phyloP scores from a whole-genome alignment of 30 jellyfish, hydroid and myxozoan genomes.

The Pelagia noctiluca region DNA sequence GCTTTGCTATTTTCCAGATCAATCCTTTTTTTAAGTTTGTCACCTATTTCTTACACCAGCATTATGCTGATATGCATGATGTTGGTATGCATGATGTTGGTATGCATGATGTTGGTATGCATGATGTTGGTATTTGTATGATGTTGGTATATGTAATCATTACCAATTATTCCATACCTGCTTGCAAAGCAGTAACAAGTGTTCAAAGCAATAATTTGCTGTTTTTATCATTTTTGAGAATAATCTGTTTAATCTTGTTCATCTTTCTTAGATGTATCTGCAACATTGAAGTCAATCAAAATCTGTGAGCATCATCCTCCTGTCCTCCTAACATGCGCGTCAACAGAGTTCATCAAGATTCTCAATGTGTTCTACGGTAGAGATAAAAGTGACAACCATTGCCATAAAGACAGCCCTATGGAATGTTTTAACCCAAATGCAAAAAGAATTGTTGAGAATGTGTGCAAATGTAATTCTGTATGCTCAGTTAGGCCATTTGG shows the following conservation, averaged over 20 bases:
- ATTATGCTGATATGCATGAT: too few species aligned
- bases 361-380: conserved; percentile 64
- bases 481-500: conserved; percentile 43
- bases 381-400: conserved; percentile 24
- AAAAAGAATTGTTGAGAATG: conserved; percentile 16
- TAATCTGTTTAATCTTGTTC: background rate
- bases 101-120: too few species aligned
- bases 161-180: too few species aligned
- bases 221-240: background rate
- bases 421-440: conserved; percentile 63
- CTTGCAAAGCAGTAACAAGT: too few species aligned
- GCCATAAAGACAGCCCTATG: conserved; percentile 18
- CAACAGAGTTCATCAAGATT: conserved; percentile 30
- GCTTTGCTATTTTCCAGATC: too few species aligned
- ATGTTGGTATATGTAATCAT: too few species aligned
- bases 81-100: too few species aligned
- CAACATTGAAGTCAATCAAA: conserved; percentile 11
- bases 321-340: conserved; percentile 11
- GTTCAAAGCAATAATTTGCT: too few species aligned
- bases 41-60: too few species aligned
- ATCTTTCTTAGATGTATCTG: conserved; percentile 12
- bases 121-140: too few species aligned
- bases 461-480: conserved; percentile 45
- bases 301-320: conserved; percentile 52
- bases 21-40: too few species aligned